Percentiles rank a stretch among this genome's conserved stretches.
Conservation (phyloP, 2,797 vertebrate genomes). For the Momotus momota region DNA sequence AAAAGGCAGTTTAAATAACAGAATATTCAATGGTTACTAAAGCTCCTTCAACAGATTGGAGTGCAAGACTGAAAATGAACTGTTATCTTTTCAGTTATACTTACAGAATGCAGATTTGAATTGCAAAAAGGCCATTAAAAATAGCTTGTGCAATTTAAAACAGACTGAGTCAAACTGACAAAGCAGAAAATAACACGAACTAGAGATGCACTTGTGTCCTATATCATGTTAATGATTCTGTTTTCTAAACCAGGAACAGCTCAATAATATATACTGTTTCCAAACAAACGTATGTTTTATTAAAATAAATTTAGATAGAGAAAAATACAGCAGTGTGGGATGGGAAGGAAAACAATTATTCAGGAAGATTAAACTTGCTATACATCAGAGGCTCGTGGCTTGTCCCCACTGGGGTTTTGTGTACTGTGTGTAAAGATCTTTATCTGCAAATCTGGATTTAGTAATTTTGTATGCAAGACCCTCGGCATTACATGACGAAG, state of each 20-base stretch:
- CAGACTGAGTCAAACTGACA: constrained; percentile 67
- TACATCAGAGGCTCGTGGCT: not conserved
- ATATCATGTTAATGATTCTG: constrained; percentile 32
- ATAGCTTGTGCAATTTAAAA: constrained; percentile 51
- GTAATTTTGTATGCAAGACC: not conserved
- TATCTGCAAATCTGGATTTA: not conserved
- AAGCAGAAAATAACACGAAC: constrained; percentile 52
- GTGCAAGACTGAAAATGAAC: constrained; percentile 58
- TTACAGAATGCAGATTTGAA: constrained; percentile 62
- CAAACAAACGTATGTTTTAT: constrained; percentile 34
- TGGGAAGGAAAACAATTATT: constrained; percentile 8
- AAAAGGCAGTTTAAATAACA: constrained; percentile 33
- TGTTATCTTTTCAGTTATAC: constrained; percentile 48
- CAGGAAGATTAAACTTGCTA: constrained; percentile 22
- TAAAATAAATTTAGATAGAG: constrained; percentile 43
- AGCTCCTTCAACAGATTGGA: not conserved
- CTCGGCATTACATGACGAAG: not conserved
- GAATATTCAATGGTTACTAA: constrained; percentile 35
- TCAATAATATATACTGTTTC: constrained; percentile 39
- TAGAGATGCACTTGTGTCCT: constrained; percentile 9
- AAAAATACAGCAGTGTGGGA: not conserved
- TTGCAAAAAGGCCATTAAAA: constrained; percentile 71
- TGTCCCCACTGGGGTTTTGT: not conserved
- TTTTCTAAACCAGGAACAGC: constrained; percentile 43
- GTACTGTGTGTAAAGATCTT: not conserved